phyloP scores from a whole-genome alignment of 2,113 vertebrate genomes.

The Atherinomorus stipes region DNA sequence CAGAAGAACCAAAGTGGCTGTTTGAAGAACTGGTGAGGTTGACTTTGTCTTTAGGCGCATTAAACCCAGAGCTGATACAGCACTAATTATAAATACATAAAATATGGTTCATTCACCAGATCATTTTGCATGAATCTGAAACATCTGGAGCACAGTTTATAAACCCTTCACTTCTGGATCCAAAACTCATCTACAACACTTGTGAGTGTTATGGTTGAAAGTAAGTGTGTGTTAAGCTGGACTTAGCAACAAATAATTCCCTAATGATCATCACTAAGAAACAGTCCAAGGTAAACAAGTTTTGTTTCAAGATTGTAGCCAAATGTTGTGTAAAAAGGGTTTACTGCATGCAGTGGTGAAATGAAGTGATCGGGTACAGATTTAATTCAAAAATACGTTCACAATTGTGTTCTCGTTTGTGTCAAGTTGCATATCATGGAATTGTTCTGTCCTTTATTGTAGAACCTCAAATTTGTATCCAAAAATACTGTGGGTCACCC shows the following conservation, averaged over 20 bases:
- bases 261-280: not conserved
- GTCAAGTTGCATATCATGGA: not conserved
- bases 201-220: slow-evolving; percentile 29
- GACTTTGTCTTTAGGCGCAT: slow-evolving; percentile 25
- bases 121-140: slow-evolving; percentile 23
- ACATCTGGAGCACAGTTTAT: slow-evolving; percentile 27
- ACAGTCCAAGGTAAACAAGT: not conserved
- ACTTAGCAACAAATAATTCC: slow-evolving; percentile 13
- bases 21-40: not conserved
- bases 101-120: not conserved
- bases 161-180: slow-evolving; percentile 1
- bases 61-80: slow-evolving; percentile 15
- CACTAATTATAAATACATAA: slow-evolving; percentile 23
- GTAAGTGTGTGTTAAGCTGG: not conserved
- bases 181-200: slow-evolving; percentile 15
- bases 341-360: not conserved
- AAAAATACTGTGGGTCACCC: too few relatives aligned
- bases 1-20: slow-evolving; percentile 8
- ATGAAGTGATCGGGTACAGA: too few relatives aligned
- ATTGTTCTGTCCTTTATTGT: not conserved
- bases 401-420: not conserved
- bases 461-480: too few relatives aligned
- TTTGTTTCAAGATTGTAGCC: not conserved
- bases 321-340: not conserved
- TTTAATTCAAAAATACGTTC: not conserved